A percentile compares a stretch with the other conserved stretches of the same genome.
These are phyloP conservation scores for Phylloscopus whistleri DNA, from an alignment of 2,113 vertebrate genomes.

Conservation along the genomic window DNA sequence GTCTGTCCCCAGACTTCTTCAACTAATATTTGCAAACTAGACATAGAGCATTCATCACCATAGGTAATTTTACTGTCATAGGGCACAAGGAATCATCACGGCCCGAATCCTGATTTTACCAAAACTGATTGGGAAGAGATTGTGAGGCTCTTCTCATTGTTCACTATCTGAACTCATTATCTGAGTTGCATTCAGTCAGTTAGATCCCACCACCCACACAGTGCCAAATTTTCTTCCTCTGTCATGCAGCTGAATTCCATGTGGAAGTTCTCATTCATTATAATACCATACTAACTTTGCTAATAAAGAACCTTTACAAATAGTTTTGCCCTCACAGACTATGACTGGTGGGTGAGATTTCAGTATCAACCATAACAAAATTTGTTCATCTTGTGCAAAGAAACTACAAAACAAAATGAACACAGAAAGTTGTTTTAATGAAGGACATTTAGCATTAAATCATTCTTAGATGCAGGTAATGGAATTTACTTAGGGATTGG, in stretches of 20 bases:
- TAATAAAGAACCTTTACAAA: background rate
- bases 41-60: background rate
- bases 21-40: background rate
- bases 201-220: background rate
- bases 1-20: background rate
- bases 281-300: background rate
- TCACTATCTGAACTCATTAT: background rate
- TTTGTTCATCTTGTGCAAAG: background rate
- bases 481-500: background rate
- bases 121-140: background rate
- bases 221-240: accelerated
- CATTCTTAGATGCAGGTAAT: background rate
- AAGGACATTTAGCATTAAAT: background rate
- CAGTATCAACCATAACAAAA: background rate
- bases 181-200: background rate
- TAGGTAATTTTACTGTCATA: background rate
- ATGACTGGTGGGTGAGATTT: background rate
- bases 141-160: background rate
- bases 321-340: background rate
- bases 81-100: background rate
- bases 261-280: accelerated
- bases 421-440: background rate
- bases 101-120: background rate
- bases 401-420: background rate
- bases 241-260: background rate